Percentiles rank a stretch among this genome's conserved stretches.
These are phyloP conservation scores for Cyclopterus lumpus DNA, from an alignment of 2,797 vertebrate genomes.

Conservation along the genomic window DNA sequence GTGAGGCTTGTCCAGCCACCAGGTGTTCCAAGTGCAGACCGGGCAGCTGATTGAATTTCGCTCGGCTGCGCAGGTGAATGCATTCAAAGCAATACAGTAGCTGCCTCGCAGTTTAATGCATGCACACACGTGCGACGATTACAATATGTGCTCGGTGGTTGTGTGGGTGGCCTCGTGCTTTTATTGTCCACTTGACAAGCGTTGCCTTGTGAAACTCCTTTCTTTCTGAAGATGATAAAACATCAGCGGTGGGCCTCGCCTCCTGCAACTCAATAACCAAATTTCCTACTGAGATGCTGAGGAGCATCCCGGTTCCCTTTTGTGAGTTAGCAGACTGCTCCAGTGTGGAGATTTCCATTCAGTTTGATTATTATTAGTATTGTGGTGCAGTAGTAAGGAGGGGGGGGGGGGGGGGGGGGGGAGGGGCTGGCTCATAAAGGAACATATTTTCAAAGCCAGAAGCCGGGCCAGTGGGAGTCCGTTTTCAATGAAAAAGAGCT, in stretches of 20 bases:
- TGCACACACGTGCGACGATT: constrained; percentile 36
- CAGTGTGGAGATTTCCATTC: constrained; percentile 64
- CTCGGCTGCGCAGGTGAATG: constrained; percentile 51
- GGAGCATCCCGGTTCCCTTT: constrained; percentile 62
- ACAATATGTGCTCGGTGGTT: constrained; percentile 57
- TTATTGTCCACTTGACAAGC: constrained; percentile 62
- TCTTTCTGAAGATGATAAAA: constrained; percentile 66
- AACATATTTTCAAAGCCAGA: constrained; percentile 69
- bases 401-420: constrained; percentile 2
- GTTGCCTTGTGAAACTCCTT: constrained; percentile 61
- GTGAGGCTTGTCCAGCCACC: constrained; percentile 73
- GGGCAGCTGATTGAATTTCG: constrained; percentile 69
- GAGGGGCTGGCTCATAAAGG: constrained; percentile 57
- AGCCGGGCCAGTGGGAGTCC: constrained; percentile 68
- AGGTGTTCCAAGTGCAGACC: constrained; percentile 71
- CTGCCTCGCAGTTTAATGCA: constrained; percentile 29
- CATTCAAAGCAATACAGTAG: constrained; percentile 51
- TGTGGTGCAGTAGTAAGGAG: constrained; percentile 47
- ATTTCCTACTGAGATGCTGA: constrained; percentile 65
- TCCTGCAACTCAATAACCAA: constrained; percentile 67
- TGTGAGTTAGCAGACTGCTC: constrained; percentile 66
- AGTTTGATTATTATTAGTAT: constrained; percentile 68
- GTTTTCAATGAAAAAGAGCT: constrained; percentile 66
- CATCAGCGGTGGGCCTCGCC: constrained; percentile 70
- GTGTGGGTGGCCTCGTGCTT: constrained; percentile 45